Evolutionary conservation across 2,113 vertebrate species (phyloP).

Genomic region (Plectropomus leopardus): DNA sequence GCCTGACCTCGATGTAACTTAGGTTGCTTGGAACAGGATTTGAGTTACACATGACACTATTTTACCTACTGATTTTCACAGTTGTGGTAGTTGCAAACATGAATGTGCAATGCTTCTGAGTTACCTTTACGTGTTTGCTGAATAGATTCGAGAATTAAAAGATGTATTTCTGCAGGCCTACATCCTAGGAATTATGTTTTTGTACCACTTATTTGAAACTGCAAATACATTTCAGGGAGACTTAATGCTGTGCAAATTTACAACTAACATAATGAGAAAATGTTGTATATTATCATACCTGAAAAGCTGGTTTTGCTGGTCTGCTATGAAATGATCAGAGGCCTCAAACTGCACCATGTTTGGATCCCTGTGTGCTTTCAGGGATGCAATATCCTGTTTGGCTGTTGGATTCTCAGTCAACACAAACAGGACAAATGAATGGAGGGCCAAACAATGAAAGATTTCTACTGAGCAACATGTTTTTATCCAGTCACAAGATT

Average conservation of each 20-base stretch:
- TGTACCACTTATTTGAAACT: too few species aligned
- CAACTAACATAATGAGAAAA: too few species aligned
- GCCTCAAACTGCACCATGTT: neutral
- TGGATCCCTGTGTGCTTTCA: neutral
- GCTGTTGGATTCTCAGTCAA: neutral
- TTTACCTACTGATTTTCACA: neutral
- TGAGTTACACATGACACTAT: constrained; percentile 1
- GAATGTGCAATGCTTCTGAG: neutral
- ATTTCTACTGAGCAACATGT: neutral
- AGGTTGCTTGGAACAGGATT: neutral
- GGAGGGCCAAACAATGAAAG: neutral
- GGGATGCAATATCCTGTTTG: neutral
- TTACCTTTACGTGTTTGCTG: neutral
- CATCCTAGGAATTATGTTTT: too few species aligned
- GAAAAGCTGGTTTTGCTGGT: too few species aligned
- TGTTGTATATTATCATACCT: too few species aligned
- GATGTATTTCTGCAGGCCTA: constrained; percentile 1
- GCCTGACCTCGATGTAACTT: constrained; percentile 1
- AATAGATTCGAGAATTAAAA: neutral
- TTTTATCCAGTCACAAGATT: neutral
- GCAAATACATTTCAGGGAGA: too few species aligned
- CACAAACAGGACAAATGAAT: neutral
- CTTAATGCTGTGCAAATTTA: too few species aligned
- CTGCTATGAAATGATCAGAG: neutral
- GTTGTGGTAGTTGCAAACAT: neutral